phyloP scores from a whole-genome alignment of 1,140 invertebrate genomes.

The Drosophila arawakana region DNA sequence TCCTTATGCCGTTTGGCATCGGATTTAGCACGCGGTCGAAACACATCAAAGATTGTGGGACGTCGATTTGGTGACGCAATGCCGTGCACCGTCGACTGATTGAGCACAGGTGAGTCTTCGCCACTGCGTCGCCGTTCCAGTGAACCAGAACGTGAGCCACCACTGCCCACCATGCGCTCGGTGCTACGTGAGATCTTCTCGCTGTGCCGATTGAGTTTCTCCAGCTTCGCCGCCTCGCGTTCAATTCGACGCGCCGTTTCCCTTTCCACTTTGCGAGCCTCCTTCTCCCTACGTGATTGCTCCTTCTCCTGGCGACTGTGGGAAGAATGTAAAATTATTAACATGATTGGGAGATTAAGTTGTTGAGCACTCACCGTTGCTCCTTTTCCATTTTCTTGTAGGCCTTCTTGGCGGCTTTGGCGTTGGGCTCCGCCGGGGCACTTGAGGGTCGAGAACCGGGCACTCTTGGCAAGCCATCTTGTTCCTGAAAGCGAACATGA shows the following conservation, averaged over 20 bases:
- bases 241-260: slow-evolving; percentile 77
- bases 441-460: slow-evolving; percentile 78
- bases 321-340: background rate
- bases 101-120: slow-evolving; percentile 85
- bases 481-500: slow-evolving; percentile 81
- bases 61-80: slow-evolving; percentile 89
- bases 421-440: slow-evolving; percentile 82
- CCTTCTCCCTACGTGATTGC: slow-evolving; percentile 76
- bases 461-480: slow-evolving; percentile 68
- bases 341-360: background rate
- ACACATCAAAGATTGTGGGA: slow-evolving; percentile 92
- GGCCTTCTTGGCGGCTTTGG: slow-evolving; percentile 79
- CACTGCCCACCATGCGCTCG: slow-evolving; percentile 72
- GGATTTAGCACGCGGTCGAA: slow-evolving; percentile 92
- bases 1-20: slow-evolving; percentile 89
- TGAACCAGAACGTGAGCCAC: slow-evolving; percentile 74
- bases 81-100: slow-evolving; percentile 84
- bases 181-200: slow-evolving; percentile 84
- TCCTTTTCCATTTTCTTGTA: slow-evolving; percentile 84
- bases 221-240: slow-evolving; percentile 80
- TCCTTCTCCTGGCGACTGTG: slow-evolving; percentile 79
- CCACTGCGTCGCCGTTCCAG: slow-evolving; percentile 87
- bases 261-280: slow-evolving; percentile 78
- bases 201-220: slow-evolving; percentile 81
- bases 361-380: slow-evolving; percentile 62